Conservation (phyloP, 2,888 invertebrate species). For the Amphimallon solstitiale region DNA sequence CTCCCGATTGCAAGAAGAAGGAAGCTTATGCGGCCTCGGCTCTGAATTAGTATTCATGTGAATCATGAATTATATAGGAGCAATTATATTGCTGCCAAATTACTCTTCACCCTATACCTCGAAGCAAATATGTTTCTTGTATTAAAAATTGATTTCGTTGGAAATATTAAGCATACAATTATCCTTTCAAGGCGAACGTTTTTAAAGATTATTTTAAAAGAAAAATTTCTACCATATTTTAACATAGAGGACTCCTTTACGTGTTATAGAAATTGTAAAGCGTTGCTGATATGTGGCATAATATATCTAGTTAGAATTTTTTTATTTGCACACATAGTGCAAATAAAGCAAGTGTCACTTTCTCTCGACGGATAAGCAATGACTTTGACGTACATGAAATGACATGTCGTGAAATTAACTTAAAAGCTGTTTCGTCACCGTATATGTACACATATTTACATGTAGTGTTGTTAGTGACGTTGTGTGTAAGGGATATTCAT, state of each 20-base stretch:
- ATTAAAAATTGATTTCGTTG: slow-evolving; percentile 1
- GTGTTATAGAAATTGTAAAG: too few relatives aligned
- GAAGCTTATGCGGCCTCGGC: slow-evolving; percentile 9
- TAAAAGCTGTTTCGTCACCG: too few relatives aligned
- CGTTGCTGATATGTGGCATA: too few relatives aligned
- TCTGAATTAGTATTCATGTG: slow-evolving; percentile 28
- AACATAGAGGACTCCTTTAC: slow-evolving; percentile 7
- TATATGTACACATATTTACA: too few relatives aligned
- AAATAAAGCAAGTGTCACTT: too few relatives aligned
- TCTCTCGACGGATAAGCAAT: too few relatives aligned
- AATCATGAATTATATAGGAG: slow-evolving; percentile 12
- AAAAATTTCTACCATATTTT: not conserved
- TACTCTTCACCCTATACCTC: slow-evolving; percentile 16
- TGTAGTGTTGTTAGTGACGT: too few relatives aligned
- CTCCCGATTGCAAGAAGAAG: not conserved
- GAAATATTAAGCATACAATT: slow-evolving; percentile 5
- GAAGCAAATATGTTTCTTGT: not conserved
- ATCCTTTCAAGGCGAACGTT: not conserved
- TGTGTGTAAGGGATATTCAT: too few relatives aligned
- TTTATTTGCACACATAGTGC: too few relatives aligned
- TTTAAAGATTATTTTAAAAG: not conserved
- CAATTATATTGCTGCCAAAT: slow-evolving; percentile 27
- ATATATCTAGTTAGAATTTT: too few relatives aligned
- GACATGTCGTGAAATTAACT: too few relatives aligned
- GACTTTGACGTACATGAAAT: too few relatives aligned